Percentiles rank a stretch among this genome's conserved stretches.
phyloP scores from a whole-genome alignment of 2,113 vertebrate genomes.

The Callaeas wilsoni region DNA sequence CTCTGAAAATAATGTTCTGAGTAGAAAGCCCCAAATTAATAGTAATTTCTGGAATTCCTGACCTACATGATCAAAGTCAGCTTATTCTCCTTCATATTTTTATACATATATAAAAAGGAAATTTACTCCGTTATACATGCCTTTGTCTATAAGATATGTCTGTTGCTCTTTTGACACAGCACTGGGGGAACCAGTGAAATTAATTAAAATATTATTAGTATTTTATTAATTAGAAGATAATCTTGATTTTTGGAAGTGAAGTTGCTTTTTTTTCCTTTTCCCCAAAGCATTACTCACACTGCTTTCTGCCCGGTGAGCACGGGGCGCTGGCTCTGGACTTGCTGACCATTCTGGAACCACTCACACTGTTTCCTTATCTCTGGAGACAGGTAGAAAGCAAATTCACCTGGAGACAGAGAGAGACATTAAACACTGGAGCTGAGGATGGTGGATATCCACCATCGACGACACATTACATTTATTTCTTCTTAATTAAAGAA shows the following conservation, averaged over 20 bases:
- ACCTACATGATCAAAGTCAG: not conserved
- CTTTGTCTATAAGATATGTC: not conserved
- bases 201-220: not conserved
- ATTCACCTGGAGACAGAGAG: slow-evolving; percentile 79
- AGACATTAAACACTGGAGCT: not conserved
- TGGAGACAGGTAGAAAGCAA: slow-evolving; percentile 84
- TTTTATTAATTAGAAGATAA: not conserved
- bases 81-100: not conserved
- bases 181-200: not conserved
- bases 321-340: slow-evolving; percentile 59
- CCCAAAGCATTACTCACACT: slow-evolving; percentile 71
- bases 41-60: not conserved
- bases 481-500: not conserved
- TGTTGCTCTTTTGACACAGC: not conserved
- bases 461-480: not conserved
- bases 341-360: slow-evolving; percentile 79
- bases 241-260: not conserved
- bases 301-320: slow-evolving; percentile 54
- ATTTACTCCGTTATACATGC: not conserved
- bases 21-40: not conserved
- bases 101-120: not conserved
- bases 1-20: not conserved
- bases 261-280: not conserved
- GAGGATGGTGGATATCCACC: not conserved
- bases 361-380: slow-evolving; percentile 84